phyloP scores from a whole-genome alignment of 2,113 vertebrate genomes.

The Oreochromis tanganicae region DNA sequence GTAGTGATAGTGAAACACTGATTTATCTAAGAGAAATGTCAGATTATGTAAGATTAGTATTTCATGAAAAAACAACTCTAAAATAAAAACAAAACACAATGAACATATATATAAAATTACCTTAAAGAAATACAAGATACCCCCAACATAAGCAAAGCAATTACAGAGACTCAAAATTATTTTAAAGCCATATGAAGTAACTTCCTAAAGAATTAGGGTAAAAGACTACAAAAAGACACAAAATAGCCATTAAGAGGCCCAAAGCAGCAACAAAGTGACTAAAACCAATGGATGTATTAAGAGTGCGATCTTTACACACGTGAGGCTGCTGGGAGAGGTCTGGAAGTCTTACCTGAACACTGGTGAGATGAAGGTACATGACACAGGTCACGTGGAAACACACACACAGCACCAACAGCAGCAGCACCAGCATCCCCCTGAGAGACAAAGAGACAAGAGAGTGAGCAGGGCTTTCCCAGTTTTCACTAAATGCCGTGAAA shows the following conservation, averaged over 20 bases:
- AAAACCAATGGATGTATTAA: background rate
- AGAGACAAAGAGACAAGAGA: background rate
- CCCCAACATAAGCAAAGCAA: background rate
- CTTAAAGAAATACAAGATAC: background rate
- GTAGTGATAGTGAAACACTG: background rate
- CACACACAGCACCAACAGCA: conserved; percentile 91
- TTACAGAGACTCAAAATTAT: background rate
- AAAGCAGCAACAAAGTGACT: background rate
- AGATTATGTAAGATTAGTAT: background rate
- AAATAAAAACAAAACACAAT: accelerated
- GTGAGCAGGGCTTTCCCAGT: conserved; percentile 1
- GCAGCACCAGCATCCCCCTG: conserved; percentile 86
- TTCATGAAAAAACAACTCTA: background rate
- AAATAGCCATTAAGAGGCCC: background rate
- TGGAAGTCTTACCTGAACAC: conserved; percentile 82
- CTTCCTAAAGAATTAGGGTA: background rate
- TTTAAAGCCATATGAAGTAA: background rate
- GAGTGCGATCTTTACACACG: background rate
- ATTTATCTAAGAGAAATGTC: background rate
- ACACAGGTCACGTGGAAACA: conserved; percentile 95
- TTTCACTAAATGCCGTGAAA: background rate
- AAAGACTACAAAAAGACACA: background rate
- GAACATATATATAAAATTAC: background rate
- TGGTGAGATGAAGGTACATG: conserved; percentile 92
- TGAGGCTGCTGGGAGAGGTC: background rate